These are phyloP conservation scores for Geotrupes spiniger DNA, from an alignment of 2,888 invertebrate species.

Conservation along the genomic window DNA sequence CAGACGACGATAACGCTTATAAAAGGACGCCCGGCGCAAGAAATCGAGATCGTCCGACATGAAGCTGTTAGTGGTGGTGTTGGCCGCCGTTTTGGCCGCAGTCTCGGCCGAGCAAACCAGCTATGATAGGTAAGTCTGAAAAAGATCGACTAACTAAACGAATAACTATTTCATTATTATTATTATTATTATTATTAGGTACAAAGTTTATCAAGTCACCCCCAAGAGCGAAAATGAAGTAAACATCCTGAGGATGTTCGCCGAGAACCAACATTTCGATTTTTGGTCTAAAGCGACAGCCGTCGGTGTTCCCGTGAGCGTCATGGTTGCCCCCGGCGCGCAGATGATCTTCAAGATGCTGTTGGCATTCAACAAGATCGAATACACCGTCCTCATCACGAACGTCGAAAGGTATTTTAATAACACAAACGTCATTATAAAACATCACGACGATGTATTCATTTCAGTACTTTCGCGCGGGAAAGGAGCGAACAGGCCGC, in stretches of 20 bases:
- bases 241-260: conserved; percentile 3
- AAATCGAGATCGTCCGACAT: conserved; percentile 4
- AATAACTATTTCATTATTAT: neutral
- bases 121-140: conserved; percentile 19
- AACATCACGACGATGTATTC: too few species aligned
- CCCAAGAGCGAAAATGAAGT: conserved; percentile 18
- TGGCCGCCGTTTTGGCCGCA: conserved; percentile 10
- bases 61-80: conserved; percentile 7
- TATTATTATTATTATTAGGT: conserved; percentile 11
- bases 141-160: neutral
- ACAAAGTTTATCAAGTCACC: conserved; percentile 16
- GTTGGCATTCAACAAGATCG: conserved; percentile 44
- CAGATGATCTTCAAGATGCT: conserved; percentile 29
- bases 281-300: conserved; percentile 7
- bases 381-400: conserved; percentile 34
- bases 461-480: neutral
- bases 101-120: conserved; percentile 14
- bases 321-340: conserved; percentile 16
- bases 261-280: conserved; percentile 11
- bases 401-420: conserved; percentile 14
- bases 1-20: too few species aligned
- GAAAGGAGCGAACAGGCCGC: conserved; percentile 13
- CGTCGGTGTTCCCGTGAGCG: conserved; percentile 1
- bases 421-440: neutral
- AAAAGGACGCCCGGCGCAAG: too few species aligned